phyloP scores from a whole-genome alignment of 2,113 vertebrate species.

The Panthera tigris region DNA sequence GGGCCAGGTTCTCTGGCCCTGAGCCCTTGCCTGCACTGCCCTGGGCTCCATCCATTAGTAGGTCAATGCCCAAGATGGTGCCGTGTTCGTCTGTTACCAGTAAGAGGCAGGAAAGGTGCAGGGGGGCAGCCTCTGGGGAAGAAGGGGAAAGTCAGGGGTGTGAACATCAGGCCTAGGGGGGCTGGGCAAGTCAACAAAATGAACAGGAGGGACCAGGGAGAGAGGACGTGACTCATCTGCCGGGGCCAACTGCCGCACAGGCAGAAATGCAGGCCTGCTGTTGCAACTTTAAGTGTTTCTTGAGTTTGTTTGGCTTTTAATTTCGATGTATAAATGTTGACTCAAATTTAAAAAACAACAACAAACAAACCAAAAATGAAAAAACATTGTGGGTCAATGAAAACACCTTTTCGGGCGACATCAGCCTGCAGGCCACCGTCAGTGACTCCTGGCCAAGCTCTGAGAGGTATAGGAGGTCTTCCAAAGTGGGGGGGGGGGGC shows the following conservation, averaged over 20 bases:
- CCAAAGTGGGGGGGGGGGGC: background rate
- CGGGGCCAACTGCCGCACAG: background rate
- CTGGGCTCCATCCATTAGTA: constrained; percentile 67
- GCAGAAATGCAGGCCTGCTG: background rate
- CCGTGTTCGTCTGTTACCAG: constrained; percentile 80
- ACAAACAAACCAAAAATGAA: background rate
- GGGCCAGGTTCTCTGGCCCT: constrained; percentile 55
- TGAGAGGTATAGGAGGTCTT: background rate
- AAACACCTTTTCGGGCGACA: background rate
- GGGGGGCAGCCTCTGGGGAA: constrained; percentile 58
- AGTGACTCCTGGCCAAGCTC: background rate
- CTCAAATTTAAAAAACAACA: background rate
- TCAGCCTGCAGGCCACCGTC: background rate
- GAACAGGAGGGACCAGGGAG: background rate
- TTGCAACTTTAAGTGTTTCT: constrained; percentile 5
- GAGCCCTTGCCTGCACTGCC: background rate
- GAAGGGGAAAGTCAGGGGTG: background rate
- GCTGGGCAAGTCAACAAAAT: background rate
- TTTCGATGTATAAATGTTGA: background rate
- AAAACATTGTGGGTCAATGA: background rate
- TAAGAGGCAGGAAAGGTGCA: constrained; percentile 77
- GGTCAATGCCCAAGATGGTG: constrained; percentile 81
- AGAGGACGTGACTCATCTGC: background rate
- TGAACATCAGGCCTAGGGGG: background rate
- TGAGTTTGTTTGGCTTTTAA: background rate